These are phyloP conservation scores for Camponotus vicinus DNA, from an alignment of 1,140 invertebrate species.

Conservation along the genomic window DNA sequence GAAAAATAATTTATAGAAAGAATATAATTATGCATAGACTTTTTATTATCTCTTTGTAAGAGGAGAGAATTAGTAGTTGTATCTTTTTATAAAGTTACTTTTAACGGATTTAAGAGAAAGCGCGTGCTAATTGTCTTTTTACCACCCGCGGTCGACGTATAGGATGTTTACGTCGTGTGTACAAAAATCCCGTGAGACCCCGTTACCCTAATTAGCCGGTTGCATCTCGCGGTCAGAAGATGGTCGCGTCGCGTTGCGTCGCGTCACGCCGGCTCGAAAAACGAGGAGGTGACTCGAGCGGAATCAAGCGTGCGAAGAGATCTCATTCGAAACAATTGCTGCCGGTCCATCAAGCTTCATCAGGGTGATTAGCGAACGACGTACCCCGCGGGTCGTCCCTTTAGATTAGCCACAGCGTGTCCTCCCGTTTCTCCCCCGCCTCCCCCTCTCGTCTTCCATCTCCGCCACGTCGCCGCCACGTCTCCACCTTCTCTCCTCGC, in stretches of 20 bases:
- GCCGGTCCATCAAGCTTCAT: slow-evolving; percentile 83
- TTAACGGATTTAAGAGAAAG: neutral
- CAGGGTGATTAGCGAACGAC: slow-evolving; percentile 83
- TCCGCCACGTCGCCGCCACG: slow-evolving; percentile 6
- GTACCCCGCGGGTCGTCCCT: slow-evolving; percentile 80
- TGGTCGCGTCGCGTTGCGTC: neutral
- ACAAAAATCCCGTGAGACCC: slow-evolving; percentile 50
- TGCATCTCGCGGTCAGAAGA: slow-evolving; percentile 35
- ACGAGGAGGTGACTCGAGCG: slow-evolving; percentile 52
- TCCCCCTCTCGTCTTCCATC: slow-evolving; percentile 28
- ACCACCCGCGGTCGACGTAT: neutral
- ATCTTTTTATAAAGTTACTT: neutral
- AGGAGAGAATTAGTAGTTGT: neutral
- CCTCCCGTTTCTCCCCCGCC: slow-evolving; percentile 65
- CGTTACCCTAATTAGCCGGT: slow-evolving; percentile 51
- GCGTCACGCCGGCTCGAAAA: slow-evolving; percentile 39
- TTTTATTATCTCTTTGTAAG: neutral
- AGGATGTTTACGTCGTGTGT: slow-evolving; percentile 28
- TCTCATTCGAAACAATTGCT: slow-evolving; percentile 83
- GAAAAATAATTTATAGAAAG: neutral
- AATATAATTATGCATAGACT: neutral
- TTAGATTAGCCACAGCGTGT: slow-evolving; percentile 81
- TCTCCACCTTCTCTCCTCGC: slow-evolving; percentile 67
- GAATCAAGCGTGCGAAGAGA: slow-evolving; percentile 71
- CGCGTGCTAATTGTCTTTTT: neutral